Conservation (phyloP, 2,113 vertebrate species). For the Todiramphus saurophagus region DNA sequence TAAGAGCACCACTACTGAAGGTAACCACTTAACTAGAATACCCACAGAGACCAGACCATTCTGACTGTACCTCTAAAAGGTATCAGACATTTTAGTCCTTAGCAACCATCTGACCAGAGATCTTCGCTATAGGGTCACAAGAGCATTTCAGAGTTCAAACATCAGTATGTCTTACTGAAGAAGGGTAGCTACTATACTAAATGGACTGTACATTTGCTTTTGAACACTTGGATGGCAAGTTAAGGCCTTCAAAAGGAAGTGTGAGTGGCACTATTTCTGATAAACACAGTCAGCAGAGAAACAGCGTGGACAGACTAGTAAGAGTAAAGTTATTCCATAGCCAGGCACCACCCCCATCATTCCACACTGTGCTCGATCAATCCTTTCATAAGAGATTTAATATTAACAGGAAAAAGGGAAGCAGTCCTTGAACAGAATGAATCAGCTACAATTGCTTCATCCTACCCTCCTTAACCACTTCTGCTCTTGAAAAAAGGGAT, state of each 20-base stretch:
- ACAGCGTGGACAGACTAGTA: background rate
- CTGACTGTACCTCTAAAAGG: background rate
- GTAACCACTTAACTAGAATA: background rate
- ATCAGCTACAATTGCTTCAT: background rate
- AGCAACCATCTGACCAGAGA: background rate
- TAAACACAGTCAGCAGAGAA: background rate
- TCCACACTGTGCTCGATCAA: background rate
- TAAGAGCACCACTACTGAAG: background rate
- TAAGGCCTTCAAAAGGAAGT: background rate
- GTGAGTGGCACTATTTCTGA: background rate
- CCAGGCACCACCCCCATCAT: background rate
- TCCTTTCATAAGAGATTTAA: background rate
- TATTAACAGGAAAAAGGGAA: slow-evolving; percentile 42
- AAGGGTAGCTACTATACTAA: background rate
- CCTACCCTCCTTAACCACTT: background rate
- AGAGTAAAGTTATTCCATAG: background rate
- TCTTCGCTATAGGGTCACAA: background rate
- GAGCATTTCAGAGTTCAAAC: background rate
- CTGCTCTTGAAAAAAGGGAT: background rate
- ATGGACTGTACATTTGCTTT: background rate
- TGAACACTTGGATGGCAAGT: background rate
- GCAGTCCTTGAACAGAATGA: background rate
- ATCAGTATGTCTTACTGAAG: background rate
- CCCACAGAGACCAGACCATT: background rate
- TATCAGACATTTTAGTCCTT: background rate